Conservation (phyloP, 2,797 vertebrate genomes). For the Sebastes matsubarae region DNA sequence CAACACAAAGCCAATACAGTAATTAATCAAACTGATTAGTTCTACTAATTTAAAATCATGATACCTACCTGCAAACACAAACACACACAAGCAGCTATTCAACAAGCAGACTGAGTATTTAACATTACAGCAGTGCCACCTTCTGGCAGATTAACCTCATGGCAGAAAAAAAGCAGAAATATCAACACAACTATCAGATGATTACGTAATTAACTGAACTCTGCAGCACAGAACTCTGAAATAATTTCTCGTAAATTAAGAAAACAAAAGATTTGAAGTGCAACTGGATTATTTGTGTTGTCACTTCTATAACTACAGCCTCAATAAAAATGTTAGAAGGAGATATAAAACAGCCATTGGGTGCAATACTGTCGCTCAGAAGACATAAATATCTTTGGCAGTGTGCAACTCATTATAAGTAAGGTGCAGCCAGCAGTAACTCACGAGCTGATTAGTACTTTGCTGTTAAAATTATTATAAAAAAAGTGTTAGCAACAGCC, state of each 20-base stretch:
- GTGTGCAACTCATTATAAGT: background rate
- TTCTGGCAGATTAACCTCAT: constrained; percentile 43
- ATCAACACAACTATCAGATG: background rate
- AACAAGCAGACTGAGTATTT: background rate
- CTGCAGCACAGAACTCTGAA: background rate
- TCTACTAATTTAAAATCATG: background rate
- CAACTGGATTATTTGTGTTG: background rate
- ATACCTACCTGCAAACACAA: constrained; percentile 16
- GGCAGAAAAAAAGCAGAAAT: constrained; percentile 4
- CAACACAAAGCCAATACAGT: background rate
- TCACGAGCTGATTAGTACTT: constrained; percentile 22
- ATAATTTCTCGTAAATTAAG: background rate
- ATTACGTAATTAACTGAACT: background rate
- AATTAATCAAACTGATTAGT: constrained; percentile 9
- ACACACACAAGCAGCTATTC: constrained; percentile 25
- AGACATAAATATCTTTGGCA: background rate
- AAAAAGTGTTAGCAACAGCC: constrained; percentile 64
- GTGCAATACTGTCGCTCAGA: background rate
- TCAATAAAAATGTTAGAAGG: background rate
- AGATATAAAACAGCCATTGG: background rate
- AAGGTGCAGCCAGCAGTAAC: constrained; percentile 13
- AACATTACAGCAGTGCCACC: constrained; percentile 47
- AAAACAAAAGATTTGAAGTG: background rate
- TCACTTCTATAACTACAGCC: background rate
- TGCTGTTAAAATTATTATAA: background rate